Conservation (phyloP, 2,113 vertebrate genomes). For the Tetrax tetrax region DNA sequence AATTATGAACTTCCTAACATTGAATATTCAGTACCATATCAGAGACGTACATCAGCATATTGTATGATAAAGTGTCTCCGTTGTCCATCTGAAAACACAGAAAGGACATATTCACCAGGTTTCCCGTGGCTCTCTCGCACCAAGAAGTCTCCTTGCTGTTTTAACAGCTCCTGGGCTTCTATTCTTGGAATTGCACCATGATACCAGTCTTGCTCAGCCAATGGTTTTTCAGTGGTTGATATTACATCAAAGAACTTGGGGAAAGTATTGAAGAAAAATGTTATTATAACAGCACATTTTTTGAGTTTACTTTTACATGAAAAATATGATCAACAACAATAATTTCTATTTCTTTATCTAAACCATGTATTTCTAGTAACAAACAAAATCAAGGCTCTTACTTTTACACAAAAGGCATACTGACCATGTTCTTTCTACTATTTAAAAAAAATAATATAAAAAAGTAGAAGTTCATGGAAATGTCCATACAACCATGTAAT, state of each 20-base stretch:
- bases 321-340: neutral
- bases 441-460: neutral
- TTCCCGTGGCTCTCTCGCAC: conserved; percentile 97
- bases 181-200: conserved; percentile 95
- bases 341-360: neutral
- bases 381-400: neutral
- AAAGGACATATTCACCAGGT: conserved; percentile 98
- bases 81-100: conserved; percentile 94
- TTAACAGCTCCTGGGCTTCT: conserved; percentile 94
- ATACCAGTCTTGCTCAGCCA: conserved; percentile 96
- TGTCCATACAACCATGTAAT: neutral
- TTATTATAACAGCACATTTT: neutral
- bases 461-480: neutral
- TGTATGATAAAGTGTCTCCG: conserved; percentile 99
- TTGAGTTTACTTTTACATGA: neutral
- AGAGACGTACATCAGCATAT: conserved; percentile 89
- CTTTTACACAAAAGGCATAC: neutral
- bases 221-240: conserved; percentile 87
- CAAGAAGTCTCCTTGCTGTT: conserved; percentile 96
- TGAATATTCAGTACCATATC: conserved; percentile 47
- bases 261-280: conserved; percentile 51
- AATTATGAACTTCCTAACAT: neutral
- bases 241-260: conserved; percentile 90
- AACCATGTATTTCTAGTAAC: neutral
- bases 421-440: neutral